Conservation (phyloP, 2,113 vertebrate species). For the Craseonycteris thonglongyai region DNA sequence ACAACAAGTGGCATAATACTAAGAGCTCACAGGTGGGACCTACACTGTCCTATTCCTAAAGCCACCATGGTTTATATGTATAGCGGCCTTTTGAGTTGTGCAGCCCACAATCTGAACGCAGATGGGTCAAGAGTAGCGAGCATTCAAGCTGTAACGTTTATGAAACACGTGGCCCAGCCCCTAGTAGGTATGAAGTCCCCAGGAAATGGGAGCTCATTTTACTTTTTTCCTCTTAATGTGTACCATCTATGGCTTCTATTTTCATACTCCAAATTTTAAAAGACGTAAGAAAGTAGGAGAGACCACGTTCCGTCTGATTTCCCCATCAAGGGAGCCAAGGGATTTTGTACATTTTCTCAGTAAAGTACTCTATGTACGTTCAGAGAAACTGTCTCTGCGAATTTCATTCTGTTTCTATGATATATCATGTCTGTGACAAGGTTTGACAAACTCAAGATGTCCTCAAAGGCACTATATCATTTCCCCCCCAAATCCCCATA, state of each 20-base stretch:
- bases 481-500: not conserved
- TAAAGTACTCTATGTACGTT: not conserved
- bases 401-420: not conserved
- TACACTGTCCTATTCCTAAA: rapidly evolving
- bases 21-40: not conserved
- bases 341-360: not conserved
- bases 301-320: not conserved
- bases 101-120: not conserved
- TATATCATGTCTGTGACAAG: not conserved
- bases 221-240: not conserved
- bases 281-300: not conserved
- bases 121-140: not conserved
- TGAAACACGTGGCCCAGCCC: not conserved
- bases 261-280: not conserved
- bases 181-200: not conserved
- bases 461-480: not conserved
- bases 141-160: not conserved
- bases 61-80: not conserved
- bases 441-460: not conserved
- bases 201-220: not conserved
- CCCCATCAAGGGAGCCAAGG: not conserved
- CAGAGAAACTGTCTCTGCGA: not conserved
- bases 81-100: too few species aligned
- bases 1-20: not conserved
- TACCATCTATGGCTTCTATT: not conserved